Base-by-base conservation (phyloP, 2,797 vertebrate species). In the Leptoclinus maculatus region DNA sequence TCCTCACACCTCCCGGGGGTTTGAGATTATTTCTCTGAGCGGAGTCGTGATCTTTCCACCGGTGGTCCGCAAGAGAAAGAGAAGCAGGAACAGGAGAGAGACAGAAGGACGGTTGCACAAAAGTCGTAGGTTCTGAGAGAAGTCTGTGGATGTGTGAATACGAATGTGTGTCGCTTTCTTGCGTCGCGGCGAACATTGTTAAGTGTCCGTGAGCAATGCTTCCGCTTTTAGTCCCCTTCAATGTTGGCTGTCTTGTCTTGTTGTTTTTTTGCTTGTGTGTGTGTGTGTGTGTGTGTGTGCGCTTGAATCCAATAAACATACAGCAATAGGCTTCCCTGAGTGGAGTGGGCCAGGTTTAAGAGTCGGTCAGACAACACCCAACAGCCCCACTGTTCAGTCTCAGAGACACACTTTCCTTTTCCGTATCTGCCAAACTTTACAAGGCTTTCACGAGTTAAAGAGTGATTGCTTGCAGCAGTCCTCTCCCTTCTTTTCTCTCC, bases 321-420 rank as follows among this genome's bases (percentile, higher is more conserved):
- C 91, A 92, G 92, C 92, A 75, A 89, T 82, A 83, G 78, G 87
- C 91, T 91, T 94, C 91, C 92, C 90, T 92, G 93, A 93, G 93
- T 89, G 89, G 91, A 92, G 87, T 87, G 92, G 85, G 90, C 83
- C 85, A 79, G 81, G 82, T 87, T 88, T 71, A 82, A 80, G 75
- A 90, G 90, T 89, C 76, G 41, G 64, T 80, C 80, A 72, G 83
- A 83, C 73, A 76, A 85, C 75, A 77, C 83, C 87, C 70, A 66
- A 77, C 80, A 74, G 83, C 83, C 82, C 80, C 83, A 79, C 85
- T 74, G 80, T 82, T 74, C 76, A 74, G 71, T 77, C 72, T 63
- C 62, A 23, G 39, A 87, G 56, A 87, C 66, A 65, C 74, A 67
- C 47, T 60, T 73, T 75, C 66, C 58, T 57, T 7, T 27, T 64